Base-by-base conservation (phyloP, 2,888 invertebrate genomes). In the Drosophila prolongata region DNA sequence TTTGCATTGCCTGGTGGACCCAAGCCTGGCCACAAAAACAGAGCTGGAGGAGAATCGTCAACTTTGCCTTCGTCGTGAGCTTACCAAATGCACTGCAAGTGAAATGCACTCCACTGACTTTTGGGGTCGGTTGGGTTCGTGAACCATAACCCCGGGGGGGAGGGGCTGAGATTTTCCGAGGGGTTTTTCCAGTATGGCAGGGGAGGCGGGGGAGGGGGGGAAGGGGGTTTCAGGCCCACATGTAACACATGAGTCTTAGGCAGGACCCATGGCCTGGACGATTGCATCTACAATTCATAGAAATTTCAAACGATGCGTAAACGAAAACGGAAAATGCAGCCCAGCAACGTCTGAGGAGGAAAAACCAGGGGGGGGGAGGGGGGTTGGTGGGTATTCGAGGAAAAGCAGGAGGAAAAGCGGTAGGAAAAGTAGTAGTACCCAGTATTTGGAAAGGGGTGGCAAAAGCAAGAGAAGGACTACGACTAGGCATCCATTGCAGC, bases 211-310 rank as follows among this genome's bases (percentile, higher is more conserved):
- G 14, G 10, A 4, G 24, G 64, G 43, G n/a, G n/a, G n/a, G n/a
- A n/a, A n/a, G n/a, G n/a, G n/a, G n/a, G n/a, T n/a, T n/a, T 6
- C 42, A 14, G 19, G 61, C 58, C 54, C 69, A 73, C 78, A 70
- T 75, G 82, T 75, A 82, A 74, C 87, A 80, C 80, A 87, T 89
- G 89, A 84, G 87, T 89, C 89, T 88, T 89, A 83, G 78, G 64
- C 61, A 64, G 76, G 24, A 64, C 62, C 62, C 62, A 78, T 82
- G 81, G 77, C 73, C 83, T 86, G 83, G 88, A 79, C 90, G 90
- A 90, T 90, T 91, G 87, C 90, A 91, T 90, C 90, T 91, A 85
- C 90, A 90, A 91, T 90, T 91, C 90, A 90, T 90, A 89, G 87
- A 89, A 90, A 88, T 89, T 89, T 84, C 77, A 84, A 89, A 89